Base-by-base conservation (phyloP, 2,113 vertebrate genomes). In the Hymenochirus boettgeri region DNA sequence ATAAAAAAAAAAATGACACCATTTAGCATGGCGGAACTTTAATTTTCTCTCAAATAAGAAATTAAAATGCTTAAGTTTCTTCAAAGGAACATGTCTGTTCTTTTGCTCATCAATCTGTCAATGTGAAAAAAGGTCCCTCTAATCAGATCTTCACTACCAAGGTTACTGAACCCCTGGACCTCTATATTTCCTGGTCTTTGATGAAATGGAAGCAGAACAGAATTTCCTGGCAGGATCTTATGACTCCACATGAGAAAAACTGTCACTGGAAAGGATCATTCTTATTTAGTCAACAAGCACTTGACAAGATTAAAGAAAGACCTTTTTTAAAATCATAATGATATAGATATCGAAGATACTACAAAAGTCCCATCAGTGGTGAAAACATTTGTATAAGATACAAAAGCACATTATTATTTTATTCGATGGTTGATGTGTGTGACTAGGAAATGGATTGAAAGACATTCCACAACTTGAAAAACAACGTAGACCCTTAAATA, bases 201-300 rank as follows among this genome's bases (percentile, higher is more conserved):
- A 56, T 56, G 62, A 64, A 23, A 55, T 46, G 39, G 35, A 45
- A 53, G 39, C 31, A 33, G 61, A 37, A 52, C 62, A 56, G 19
- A 46, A 46, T 56, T 64, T 55, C 51, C 52, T n/a, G 62, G 62
- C 62, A 64, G 52, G 35, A 26, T 45, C 52, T 46, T 19, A 26
- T 46, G 35, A 52, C 52, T 22, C 62, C 51, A 55, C 50, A 46
- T 47, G 62, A 64, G 62, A 42, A 25, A 53, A 55, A 64, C 45
- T 33, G 42, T 31, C 35, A 55, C 62, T 64, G 62, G 51, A 37
- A 64, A 64, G 46, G 25, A 26, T 64, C 52, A 64, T 25, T 37
- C 45, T 56, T 26, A 51, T 27, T 54, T 50, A 26, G 9, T 53
- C 35, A 42, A 54, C 51, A 51, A 45, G 5, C 50, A 37, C n/a